Percentiles rank a stretch among this genome's conserved stretches.
Conservation (phyloP, 2,888 invertebrate genomes). For the Coelopa pilipes region DNA sequence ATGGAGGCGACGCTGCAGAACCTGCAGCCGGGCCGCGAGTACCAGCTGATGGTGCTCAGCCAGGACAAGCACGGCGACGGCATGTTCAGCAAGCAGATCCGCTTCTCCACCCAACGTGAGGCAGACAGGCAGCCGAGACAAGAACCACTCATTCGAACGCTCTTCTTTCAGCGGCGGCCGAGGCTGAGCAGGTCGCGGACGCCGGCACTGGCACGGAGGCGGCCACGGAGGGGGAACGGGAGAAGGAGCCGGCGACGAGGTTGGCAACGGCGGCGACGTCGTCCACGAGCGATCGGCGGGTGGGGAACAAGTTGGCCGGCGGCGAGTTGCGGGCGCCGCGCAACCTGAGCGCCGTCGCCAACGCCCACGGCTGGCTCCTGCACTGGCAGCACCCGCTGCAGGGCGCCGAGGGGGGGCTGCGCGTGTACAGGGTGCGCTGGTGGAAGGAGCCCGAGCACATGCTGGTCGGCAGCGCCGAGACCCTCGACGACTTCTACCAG, state of each 20-base stretch:
- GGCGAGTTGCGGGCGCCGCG: conserved; percentile 68
- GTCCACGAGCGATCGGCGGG: conserved; percentile 66
- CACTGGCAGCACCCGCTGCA: conserved; percentile 77
- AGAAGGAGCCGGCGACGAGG: not conserved
- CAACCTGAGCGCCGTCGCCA: conserved; percentile 77
- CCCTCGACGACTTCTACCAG: conserved; percentile 76
- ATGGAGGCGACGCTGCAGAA: conserved; percentile 83
- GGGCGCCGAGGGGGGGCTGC: conserved; percentile 70
- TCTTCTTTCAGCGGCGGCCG: no score
- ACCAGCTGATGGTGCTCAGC: conserved; percentile 91
- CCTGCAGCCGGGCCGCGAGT: conserved; percentile 79
- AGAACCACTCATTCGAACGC: no score
- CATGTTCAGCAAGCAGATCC: conserved; percentile 86
- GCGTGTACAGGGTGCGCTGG: conserved; percentile 78
- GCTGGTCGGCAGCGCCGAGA: conserved; percentile 75
- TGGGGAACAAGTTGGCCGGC: conserved; percentile 38
- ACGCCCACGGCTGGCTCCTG: conserved; percentile 80
- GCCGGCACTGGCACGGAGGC: no score
- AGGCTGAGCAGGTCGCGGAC: no score
- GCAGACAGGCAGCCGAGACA: no score
- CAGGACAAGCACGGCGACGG: conserved; percentile 90
- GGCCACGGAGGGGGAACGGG: no score
- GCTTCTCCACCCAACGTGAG: conserved; percentile 76
- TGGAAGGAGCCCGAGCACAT: conserved; percentile 74
- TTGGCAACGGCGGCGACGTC: conserved; percentile 46